Base-by-base conservation (phyloP, 1,140 invertebrate species). In the Microplitis demolitor region DNA sequence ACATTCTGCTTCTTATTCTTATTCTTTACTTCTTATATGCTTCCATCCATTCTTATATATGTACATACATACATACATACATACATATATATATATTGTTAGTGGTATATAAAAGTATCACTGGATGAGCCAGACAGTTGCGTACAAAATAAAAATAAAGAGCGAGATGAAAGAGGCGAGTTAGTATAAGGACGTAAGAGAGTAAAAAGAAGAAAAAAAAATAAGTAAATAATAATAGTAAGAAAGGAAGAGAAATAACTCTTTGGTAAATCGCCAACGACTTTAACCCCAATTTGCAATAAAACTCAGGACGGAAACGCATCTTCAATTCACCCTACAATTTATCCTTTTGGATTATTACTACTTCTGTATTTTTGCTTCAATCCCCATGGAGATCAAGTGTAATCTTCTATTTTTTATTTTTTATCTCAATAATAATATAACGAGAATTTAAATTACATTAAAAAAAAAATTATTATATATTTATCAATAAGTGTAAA, bases 261-360 rank as follows among this genome's bases (percentile, higher is more conserved):
- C 77, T 67, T 83, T 86, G 84, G 83, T 80, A 72, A 66, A 71
- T 72, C 72, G 83, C 84, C 84, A 85, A 69, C 78, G 74, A 83
- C 79, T 84, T 83, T 83, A 84, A 84, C 84, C 84, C 83, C 83
- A 75, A 85, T 85, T 85, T 83, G 75, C 82, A 84, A 84, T 86
- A 85, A 85, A 85, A 80, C 76, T 56, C 66, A 37, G 13, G 66
- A 72, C 34, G 58, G 71, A 73, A 56, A 68, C 71, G 51, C 60
- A 63, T 64, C 66, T 63, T 51, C 56, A 45, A 70, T 69, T 66
- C 60, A 64, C 72, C 61, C 45, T 35, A n/a, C 39, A 56, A 66
- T 69, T 53, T 68, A 8, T 58, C 33, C 31, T 39, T 13, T 54
- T 45, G 4, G 39, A 45, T 45, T 45, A 45, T 45, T 45, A 45